These are phyloP conservation scores for Dromiciops gliroides DNA, from an alignment of 2,113 vertebrate genomes.

Conservation along the genomic window DNA sequence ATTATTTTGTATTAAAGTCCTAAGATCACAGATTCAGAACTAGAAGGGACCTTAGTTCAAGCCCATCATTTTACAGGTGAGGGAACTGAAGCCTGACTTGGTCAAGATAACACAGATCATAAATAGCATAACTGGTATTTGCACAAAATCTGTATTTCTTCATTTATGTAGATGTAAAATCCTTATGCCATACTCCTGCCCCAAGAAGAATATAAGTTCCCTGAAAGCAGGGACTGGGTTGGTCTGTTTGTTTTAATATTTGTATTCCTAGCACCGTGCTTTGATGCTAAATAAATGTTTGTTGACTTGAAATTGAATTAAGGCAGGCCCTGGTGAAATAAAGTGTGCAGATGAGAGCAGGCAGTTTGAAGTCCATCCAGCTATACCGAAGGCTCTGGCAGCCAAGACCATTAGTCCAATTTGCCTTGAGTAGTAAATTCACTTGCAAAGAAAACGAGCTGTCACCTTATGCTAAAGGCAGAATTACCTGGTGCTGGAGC, in stretches of 20 bases:
- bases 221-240: neutral
- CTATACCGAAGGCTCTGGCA: conserved; percentile 1
- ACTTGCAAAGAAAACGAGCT: neutral
- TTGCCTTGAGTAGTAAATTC: neutral
- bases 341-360: neutral
- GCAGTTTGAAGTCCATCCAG: neutral
- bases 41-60: neutral
- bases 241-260: neutral
- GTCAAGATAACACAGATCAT: neutral
- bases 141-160: neutral
- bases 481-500: neutral
- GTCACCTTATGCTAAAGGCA: conserved; percentile 17
- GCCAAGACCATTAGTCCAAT: neutral
- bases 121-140: neutral
- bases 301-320: neutral
- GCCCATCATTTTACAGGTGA: neutral
- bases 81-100: neutral
- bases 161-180: neutral
- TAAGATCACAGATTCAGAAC: neutral
- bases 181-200: neutral
- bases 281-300: neutral
- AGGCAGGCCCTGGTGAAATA: neutral
- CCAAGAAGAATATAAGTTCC: neutral
- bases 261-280: neutral
- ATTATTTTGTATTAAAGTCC: neutral